Base-by-base conservation (phyloP, 2,113 vertebrate species). In the Dicentrarchus labrax region DNA sequence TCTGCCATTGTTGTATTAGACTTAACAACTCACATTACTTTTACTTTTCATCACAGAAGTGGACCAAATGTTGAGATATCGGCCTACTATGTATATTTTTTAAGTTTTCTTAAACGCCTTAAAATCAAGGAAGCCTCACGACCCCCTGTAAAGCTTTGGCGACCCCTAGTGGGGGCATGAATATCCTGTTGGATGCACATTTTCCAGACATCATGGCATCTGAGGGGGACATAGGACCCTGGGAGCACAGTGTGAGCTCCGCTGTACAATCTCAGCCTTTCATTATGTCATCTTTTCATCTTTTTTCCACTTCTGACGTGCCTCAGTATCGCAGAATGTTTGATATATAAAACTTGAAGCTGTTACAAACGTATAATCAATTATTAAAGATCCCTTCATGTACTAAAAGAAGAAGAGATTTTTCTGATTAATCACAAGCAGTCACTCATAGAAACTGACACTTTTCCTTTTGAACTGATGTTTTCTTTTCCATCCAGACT, bases 351-450 rank as follows among this genome's bases (percentile, higher is more conserved):
- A 30, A 36, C 1, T 19, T 38, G 48, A 48, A 57, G 51, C 69
- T 39, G 5, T 22, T n/a, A 43, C 30, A 50, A 69, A 50, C 50
- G 17, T 85, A 2, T 59, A 38, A 85, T 82, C 78, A 77, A 78
- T 82, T 19, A 82, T 86, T 78, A 39, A 86, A 16, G 30, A 38
- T 10, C 64, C 41, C 7, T 30, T 41, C 21, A 2, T 10, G n/a
- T 5, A 10, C 50, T 66, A 8, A 50, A 19, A 50, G 75, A 69
- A 51, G 22, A 48, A 0, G 3, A 3, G 24, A 0, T 17, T 69
- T 51, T 48, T 73, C 60, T 82, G 64, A 62, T 76, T 62, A 47
- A 70, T 17, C 64, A 17, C n/a, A 41, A 12, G 5, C 47, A 43
- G 50, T 24, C 36, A 10, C 3, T 39, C 54, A 3, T 21, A 4